Percentiles rank a stretch among this genome's conserved stretches.
phyloP scores from a whole-genome alignment of 1,140 invertebrate genomes.

The Sinonovacula constricta region DNA sequence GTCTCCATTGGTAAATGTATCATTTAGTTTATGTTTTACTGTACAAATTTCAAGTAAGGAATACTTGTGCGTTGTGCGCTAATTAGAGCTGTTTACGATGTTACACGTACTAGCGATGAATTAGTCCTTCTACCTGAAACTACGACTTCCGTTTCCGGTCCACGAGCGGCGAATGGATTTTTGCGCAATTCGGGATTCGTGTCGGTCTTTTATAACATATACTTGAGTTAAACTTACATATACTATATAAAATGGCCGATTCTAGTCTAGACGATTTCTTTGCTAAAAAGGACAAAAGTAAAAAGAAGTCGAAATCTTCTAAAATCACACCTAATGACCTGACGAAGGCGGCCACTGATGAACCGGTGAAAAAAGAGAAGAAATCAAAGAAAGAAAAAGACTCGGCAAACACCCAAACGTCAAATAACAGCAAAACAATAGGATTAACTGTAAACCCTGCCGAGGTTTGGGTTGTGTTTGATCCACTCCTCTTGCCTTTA shows the following conservation, averaged over 20 bases:
- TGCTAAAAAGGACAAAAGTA: slow-evolving; percentile 75
- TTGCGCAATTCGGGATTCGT: slow-evolving; percentile 32
- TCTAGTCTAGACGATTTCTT: slow-evolving; percentile 75
- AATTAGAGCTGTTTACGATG: no score
- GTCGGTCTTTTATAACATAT: not conserved
- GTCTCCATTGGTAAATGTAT: no score
- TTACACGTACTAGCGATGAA: no score
- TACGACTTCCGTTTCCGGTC: slow-evolving; percentile 50
- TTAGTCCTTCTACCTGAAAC: no score
- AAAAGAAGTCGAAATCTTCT: slow-evolving; percentile 72
- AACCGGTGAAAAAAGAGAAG: slow-evolving; percentile 65
- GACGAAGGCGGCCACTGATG: slow-evolving; percentile 53
- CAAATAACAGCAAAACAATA: slow-evolving; percentile 5
- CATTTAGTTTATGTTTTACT: no score
- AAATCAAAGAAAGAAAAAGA: slow-evolving; percentile 69
- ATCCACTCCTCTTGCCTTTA: slow-evolving; percentile 50
- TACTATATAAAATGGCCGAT: slow-evolving; percentile 57
- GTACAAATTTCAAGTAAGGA: no score
- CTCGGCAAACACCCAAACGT: slow-evolving; percentile 40
- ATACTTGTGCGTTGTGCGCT: no score
- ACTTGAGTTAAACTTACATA: not conserved
- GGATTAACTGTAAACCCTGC: slow-evolving; percentile 44
- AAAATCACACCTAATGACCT: slow-evolving; percentile 64
- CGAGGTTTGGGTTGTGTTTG: slow-evolving; percentile 44
- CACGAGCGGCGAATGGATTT: slow-evolving; percentile 34